Evolutionary conservation across 2,797 vertebrate species (phyloP).

Genomic region (Thunnus albacares): DNA sequence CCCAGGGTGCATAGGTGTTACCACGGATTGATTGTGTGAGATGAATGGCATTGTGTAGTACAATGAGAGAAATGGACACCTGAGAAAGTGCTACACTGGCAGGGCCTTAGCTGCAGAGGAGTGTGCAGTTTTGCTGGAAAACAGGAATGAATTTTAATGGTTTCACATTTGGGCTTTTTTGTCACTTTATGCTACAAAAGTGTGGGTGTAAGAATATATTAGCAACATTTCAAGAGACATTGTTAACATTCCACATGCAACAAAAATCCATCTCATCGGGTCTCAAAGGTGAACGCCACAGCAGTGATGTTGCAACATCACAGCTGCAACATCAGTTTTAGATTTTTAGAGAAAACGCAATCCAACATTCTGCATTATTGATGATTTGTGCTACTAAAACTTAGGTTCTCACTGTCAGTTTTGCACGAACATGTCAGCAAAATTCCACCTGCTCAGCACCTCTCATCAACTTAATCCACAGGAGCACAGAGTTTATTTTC

Average conservation of each 20-base stretch:
- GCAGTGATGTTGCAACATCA: slow-evolving; percentile 13
- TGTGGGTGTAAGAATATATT: slow-evolving; percentile 31
- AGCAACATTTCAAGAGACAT: slow-evolving; percentile 25
- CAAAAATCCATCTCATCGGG: slow-evolving; percentile 35
- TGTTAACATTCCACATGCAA: slow-evolving; percentile 29
- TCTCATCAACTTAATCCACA: slow-evolving; percentile 30
- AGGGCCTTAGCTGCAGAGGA: slow-evolving; percentile 21
- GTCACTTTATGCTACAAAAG: slow-evolving; percentile 7
- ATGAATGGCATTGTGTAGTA: slow-evolving; percentile 60
- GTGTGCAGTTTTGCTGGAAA: background rate
- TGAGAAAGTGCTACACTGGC: slow-evolving; percentile 52
- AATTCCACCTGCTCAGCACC: slow-evolving; percentile 58
- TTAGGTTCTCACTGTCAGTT: slow-evolving; percentile 43
- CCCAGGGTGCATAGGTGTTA: slow-evolving; percentile 35
- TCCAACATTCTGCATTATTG: slow-evolving; percentile 48
- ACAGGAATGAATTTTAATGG: slow-evolving; percentile 17
- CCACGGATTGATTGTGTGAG: slow-evolving; percentile 39
- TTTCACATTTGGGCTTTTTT: background rate
- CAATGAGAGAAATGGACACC: slow-evolving; percentile 55
- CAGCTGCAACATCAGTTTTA: slow-evolving; percentile 29
- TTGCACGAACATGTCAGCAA: slow-evolving; percentile 33
- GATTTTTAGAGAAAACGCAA: slow-evolving; percentile 31
- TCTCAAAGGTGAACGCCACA: slow-evolving; percentile 30
- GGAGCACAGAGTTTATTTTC: slow-evolving; percentile 40
- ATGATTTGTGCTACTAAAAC: slow-evolving; percentile 40